These are phyloP conservation scores for Stegostoma tigrinum DNA, from an alignment of 2,113 vertebrate genomes.

Conservation along the genomic window DNA sequence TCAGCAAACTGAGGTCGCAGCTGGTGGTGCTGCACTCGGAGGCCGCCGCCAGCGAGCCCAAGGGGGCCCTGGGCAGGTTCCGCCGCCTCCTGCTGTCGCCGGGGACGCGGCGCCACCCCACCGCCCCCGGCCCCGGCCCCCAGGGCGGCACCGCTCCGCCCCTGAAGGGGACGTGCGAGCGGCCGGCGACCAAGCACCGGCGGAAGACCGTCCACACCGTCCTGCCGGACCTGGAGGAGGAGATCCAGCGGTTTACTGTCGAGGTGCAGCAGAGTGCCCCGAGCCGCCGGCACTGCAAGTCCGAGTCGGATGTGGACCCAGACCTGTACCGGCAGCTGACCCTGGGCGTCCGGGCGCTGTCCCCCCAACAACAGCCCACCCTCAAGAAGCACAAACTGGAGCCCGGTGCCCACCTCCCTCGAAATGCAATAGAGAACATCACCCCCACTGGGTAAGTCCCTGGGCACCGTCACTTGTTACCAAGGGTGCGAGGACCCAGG, in stretches of 20 bases:
- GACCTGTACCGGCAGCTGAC: conserved; percentile 47
- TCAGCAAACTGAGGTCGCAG: conserved; percentile 74
- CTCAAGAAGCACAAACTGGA: neutral
- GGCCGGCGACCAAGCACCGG: conserved; percentile 51
- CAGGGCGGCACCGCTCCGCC: neutral
- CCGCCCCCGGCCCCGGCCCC: too few relatives aligned
- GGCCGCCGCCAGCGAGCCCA: neutral
- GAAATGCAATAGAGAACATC: conserved; percentile 36
- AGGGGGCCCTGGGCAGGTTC: neutral
- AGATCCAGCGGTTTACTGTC: conserved; percentile 51
- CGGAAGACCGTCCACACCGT: conserved; percentile 74
- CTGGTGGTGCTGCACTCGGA: conserved; percentile 63
- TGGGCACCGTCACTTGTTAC: too few relatives aligned
- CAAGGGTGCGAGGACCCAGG: too few relatives aligned
- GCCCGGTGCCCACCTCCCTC: neutral
- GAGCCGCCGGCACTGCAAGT: conserved; percentile 59
- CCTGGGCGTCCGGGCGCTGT: neutral
- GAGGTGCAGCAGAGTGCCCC: conserved; percentile 44
- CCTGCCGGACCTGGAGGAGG: conserved; percentile 62
- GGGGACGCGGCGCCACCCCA: too few relatives aligned
- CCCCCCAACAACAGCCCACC: neutral
- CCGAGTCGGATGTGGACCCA: conserved; percentile 46
- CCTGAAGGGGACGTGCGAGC: neutral
- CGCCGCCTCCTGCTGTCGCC: neutral
- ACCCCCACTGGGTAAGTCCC: conserved; percentile 48